Conservation (phyloP, 2,888 invertebrate species). For the Ctena decussata region DNA sequence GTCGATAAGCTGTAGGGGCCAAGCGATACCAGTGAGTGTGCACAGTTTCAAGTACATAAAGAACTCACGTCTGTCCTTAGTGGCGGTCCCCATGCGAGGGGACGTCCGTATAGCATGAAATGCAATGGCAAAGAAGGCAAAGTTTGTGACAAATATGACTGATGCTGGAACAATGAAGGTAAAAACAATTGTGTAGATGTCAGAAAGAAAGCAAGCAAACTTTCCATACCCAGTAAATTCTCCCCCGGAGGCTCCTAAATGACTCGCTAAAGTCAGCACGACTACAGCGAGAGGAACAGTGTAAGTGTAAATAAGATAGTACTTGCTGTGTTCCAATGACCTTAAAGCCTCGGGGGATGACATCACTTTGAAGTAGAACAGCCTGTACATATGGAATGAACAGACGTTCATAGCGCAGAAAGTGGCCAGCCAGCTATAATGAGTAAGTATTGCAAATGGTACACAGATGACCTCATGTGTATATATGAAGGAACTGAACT, state of each 20-base stretch:
- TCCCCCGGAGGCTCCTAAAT: constrained; percentile 28
- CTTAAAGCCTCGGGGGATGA: not conserved
- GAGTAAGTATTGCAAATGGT: constrained; percentile 45
- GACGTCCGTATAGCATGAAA: constrained; percentile 56
- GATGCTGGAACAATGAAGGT: constrained; percentile 69
- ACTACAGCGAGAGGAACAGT: constrained; percentile 40
- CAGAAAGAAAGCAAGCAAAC: constrained; percentile 49
- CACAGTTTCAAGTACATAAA: constrained; percentile 72
- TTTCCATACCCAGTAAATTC: constrained; percentile 60
- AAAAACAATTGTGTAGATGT: constrained; percentile 34
- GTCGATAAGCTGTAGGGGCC: constrained; percentile 74
- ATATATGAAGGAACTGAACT: constrained; percentile 29
- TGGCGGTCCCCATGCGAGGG: constrained; percentile 29
- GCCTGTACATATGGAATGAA: constrained; percentile 62
- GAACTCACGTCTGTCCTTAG: constrained; percentile 59
- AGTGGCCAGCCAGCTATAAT: constrained; percentile 60
- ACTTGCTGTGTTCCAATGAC: not conserved
- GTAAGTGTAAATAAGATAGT: constrained; percentile 41
- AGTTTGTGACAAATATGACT: constrained; percentile 63
- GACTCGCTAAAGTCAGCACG: constrained; percentile 15
- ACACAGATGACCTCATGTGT: constrained; percentile 17
- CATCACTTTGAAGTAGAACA: constrained; percentile 35
- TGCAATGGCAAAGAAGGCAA: constrained; percentile 65
- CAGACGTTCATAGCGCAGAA: constrained; percentile 64
- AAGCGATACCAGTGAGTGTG: constrained; percentile 74